phyloP scores from a whole-genome alignment of 2,797 vertebrate species.

The Botia almorhae region DNA sequence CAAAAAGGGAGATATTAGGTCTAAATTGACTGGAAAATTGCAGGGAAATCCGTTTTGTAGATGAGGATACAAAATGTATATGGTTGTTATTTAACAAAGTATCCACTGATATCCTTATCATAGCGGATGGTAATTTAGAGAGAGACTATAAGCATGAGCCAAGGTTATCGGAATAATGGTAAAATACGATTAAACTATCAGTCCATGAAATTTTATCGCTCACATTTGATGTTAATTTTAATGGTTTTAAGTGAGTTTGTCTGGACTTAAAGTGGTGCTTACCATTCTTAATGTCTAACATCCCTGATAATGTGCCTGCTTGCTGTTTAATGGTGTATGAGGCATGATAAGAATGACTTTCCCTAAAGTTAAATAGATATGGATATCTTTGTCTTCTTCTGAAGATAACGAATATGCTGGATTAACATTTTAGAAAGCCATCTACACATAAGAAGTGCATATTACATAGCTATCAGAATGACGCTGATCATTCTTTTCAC shows the following conservation, averaged over 20 bases:
- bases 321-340: constrained; percentile 25
- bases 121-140: constrained; percentile 41
- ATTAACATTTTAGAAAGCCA: neutral
- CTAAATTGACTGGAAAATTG: constrained; percentile 41
- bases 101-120: constrained; percentile 35
- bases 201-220: constrained; percentile 46
- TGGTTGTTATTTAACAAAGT: constrained; percentile 17
- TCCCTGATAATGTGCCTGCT: constrained; percentile 31
- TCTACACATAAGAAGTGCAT: neutral
- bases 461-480: neutral
- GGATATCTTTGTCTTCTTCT: constrained; percentile 14
- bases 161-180: constrained; percentile 48
- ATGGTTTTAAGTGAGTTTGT: constrained; percentile 33
- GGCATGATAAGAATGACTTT: constrained; percentile 21
- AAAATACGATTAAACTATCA: constrained; percentile 53
- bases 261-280: neutral
- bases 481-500: no score
- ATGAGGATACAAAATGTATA: neutral
- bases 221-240: constrained; percentile 46
- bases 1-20: constrained; percentile 34
- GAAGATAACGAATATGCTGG: neutral
- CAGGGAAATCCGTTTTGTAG: constrained; percentile 44
- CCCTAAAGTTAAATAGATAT: constrained; percentile 32
- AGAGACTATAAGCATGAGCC: constrained; percentile 47
- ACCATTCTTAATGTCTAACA: constrained; percentile 36